Percentiles rank a stretch among this genome's conserved stretches.
Conservation (phyloP, 2,797 vertebrate genomes). For the Pangasius krempfi region DNA sequence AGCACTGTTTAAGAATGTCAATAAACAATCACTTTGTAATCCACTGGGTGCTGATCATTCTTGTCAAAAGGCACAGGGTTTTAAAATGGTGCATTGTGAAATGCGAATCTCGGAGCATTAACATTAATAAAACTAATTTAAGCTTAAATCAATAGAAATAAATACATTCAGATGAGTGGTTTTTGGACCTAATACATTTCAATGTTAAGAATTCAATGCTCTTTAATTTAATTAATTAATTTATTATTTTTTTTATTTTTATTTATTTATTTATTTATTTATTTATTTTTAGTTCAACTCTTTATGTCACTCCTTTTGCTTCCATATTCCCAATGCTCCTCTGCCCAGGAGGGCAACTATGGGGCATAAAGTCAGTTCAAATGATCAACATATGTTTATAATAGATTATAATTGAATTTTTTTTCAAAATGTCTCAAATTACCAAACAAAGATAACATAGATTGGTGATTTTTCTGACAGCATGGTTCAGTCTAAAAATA, state of each 20-base stretch:
- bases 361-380: background rate
- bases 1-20: constrained; percentile 84
- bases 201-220: background rate
- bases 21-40: constrained; percentile 87
- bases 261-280: background rate
- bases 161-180: background rate
- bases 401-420: background rate
- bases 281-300: background rate
- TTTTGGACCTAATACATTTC: background rate
- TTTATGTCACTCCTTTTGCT: background rate
- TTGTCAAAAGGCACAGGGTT: background rate
- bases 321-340: background rate
- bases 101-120: background rate
- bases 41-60: constrained; percentile 54
- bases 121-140: background rate
- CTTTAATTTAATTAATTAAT: too few species aligned
- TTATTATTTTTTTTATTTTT: too few species aligned
- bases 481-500: background rate
- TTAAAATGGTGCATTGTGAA: background rate
- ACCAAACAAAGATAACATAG: background rate
- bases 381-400: background rate
- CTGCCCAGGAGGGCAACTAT: background rate
- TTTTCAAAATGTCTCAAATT: background rate
- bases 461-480: background rate
- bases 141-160: background rate